phyloP scores from a whole-genome alignment of 2,797 vertebrate genomes.

The Pipistrellus kuhlii region DNA sequence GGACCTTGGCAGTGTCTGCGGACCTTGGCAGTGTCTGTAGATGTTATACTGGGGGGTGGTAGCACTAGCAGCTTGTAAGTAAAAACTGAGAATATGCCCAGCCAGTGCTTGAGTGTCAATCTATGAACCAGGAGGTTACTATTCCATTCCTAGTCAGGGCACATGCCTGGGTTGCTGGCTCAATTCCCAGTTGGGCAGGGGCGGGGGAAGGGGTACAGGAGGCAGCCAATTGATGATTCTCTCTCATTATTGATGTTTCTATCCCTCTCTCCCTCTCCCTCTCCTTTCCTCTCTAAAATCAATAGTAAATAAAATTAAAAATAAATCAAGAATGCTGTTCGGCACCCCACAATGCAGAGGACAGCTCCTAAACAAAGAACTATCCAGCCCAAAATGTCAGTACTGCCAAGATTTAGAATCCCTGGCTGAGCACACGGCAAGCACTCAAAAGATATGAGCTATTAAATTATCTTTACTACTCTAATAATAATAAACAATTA shows the following conservation, averaged over 20 bases:
- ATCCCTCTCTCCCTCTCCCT: too few relatives aligned
- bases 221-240: too few relatives aligned
- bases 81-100: not conserved
- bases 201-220: too few relatives aligned
- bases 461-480: not conserved
- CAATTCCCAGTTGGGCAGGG: too few relatives aligned
- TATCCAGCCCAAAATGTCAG: not conserved
- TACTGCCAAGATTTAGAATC: conserved; percentile 21
- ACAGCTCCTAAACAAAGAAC: not conserved
- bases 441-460: not conserved
- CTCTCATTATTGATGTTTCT: too few relatives aligned
- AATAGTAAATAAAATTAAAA: too few relatives aligned
- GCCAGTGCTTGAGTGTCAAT: too few relatives aligned
- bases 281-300: too few relatives aligned
- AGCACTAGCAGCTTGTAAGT: not conserved
- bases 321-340: not conserved
- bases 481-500: conserved; percentile 1
- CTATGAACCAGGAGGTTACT: too few relatives aligned
- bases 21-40: not conserved
- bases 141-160: too few relatives aligned
- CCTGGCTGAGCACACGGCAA: not conserved
- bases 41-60: not conserved
- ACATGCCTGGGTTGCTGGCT: too few relatives aligned
- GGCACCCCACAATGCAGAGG: not conserved
- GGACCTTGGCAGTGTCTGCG: not conserved